Percentiles rank a stretch among this genome's conserved stretches.
Evolutionary conservation across 2,113 vertebrate species (phyloP).

Genomic region (Elaphurus davidianus): DNA sequence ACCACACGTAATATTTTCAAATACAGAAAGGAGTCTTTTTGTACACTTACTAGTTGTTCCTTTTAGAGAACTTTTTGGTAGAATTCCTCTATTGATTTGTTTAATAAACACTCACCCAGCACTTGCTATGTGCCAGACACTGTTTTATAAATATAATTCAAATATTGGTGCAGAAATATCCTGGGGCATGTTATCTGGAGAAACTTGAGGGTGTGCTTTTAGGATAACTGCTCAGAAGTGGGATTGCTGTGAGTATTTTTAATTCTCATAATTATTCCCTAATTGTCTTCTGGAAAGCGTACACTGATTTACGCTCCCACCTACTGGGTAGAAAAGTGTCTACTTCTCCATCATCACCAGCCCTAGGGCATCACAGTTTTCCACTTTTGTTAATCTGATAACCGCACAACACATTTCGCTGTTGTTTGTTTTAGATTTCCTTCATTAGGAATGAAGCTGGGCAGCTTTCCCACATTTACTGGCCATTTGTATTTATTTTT

Average conservation of each 20-base stretch:
- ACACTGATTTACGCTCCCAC: not conserved
- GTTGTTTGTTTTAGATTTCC: not conserved
- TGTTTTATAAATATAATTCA: not conserved
- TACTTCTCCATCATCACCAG: not conserved
- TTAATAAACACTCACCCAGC: not conserved
- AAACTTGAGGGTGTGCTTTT: not conserved
- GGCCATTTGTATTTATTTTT: not conserved
- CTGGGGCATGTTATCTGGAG: not conserved
- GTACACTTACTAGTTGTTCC: not conserved
- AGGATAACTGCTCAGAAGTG: not conserved
- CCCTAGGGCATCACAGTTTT: not conserved
- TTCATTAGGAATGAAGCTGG: not conserved
- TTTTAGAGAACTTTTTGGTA: not conserved
- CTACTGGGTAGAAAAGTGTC: not conserved
- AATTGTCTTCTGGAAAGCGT: not conserved
- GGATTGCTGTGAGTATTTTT: not conserved
- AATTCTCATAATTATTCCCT: not conserved
- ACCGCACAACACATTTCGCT: not conserved
- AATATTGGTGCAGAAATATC: not conserved
- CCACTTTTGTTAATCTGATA: not conserved
- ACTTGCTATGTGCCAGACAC: not conserved
- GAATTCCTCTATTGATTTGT: not conserved
- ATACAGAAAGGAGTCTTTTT: not conserved
- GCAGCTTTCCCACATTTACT: not conserved
- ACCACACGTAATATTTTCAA: not conserved